Conservation (phyloP, 2,113 vertebrate genomes). For the Thunnus thynnus region DNA sequence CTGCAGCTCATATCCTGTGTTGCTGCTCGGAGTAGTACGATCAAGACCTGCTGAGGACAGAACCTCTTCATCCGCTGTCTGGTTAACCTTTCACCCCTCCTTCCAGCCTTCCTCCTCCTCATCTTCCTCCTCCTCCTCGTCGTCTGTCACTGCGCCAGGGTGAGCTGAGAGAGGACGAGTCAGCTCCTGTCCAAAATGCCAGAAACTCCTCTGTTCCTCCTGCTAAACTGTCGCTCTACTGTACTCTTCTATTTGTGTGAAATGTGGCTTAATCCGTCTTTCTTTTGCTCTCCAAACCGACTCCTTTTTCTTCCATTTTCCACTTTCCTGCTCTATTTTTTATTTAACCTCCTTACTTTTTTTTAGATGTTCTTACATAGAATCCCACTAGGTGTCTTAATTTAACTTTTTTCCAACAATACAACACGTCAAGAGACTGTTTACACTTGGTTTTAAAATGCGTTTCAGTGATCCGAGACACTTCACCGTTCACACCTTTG, state of each 20-base stretch:
- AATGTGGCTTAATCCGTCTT: neutral
- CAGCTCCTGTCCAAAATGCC: conserved; percentile 55
- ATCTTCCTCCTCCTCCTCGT: neutral
- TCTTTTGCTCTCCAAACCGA: neutral
- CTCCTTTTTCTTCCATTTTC: neutral
- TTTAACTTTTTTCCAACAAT: too few relatives aligned
- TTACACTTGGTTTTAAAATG: too few relatives aligned
- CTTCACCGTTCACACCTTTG: too few relatives aligned
- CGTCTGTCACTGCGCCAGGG: conserved; percentile 10
- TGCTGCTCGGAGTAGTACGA: neutral
- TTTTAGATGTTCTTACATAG: too few relatives aligned
- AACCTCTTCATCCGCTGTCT: conserved; percentile 6
- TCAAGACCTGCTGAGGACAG: conserved; percentile 17
- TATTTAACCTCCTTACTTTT: neutral
- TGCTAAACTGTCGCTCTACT: neutral
- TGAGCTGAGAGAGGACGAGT: conserved; percentile 50
- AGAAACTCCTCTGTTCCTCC: neutral
- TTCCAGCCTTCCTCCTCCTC: neutral
- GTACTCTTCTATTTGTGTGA: neutral
- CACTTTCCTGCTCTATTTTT: neutral
- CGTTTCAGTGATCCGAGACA: too few relatives aligned
- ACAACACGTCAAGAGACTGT: too few relatives aligned
- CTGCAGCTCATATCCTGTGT: conserved; percentile 43
- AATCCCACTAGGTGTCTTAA: too few relatives aligned
- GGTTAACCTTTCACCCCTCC: conserved; percentile 42